Base-by-base conservation (phyloP, 53 echinoderm and acorn worm genomes). In the Temnopleurus reevesii region DNA sequence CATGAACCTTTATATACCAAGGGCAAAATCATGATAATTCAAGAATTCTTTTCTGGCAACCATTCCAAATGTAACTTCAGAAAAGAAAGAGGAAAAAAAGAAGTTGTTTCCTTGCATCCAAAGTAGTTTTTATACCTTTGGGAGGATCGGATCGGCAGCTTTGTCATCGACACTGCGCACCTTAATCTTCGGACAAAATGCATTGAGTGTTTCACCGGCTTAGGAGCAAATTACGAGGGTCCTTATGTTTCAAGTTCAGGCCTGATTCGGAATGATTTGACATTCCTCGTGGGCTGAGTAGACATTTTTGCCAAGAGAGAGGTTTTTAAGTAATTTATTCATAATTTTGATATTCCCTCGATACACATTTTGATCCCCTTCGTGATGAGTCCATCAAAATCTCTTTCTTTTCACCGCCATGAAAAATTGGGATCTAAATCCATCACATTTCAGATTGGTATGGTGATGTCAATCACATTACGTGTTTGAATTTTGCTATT, bases 81-180 rank as follows among this genome's bases (percentile, higher is more conserved):
- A 79, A 47, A 34, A 25, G 26, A 13, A 10, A 47, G 28, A 79
- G 12, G 8, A 46, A 79, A 8, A 47, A 29, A 28, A n/a, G 21
- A 12, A 36, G 36, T 36, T 41, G 21, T 71, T 41, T n/a, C n/a
- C 58, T 35, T 36, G 0, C 36, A 71, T 38, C n/a, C 18, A 46
- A 79, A 79, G 46, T 47, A 79, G 49, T 79, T 28, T 51, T 15
- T 33, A 56, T 56, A 49, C 83, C 83, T 83, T 36, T 8, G 83
- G 83, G 83, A 54, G 17, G 8, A 17, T 28, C 8, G 33, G 2
- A 34, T 55, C 55, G 56, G 83, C 21, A 34, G 55, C 83, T 55
- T 55, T 83, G 83, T 83, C 12, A 83, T 83, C 83, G 55, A 83
- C 83, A 83, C 53, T 54, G 55, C 83, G 18, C 55, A 34, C 80